A percentile compares a stretch with the other conserved stretches of the same genome.
Evolutionary conservation across 92 coral and sea anemone species (phyloP).

Genomic region (Isaurus tuberculatus): DNA sequence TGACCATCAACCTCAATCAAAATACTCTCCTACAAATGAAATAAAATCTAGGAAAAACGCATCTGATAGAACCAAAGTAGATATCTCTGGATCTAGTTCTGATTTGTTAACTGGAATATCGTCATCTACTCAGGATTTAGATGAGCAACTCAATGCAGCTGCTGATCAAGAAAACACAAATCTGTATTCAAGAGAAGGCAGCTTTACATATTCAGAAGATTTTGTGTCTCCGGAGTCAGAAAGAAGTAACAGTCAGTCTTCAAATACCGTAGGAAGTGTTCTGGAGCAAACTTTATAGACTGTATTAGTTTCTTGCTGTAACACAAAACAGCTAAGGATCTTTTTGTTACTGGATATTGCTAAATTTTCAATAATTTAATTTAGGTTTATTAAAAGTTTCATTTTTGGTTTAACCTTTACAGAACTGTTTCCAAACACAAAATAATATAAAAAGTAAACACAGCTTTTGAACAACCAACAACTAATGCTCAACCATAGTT

Average conservation of each 20-base stretch:
- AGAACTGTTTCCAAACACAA: too few relatives aligned
- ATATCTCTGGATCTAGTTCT: constrained; percentile 12
- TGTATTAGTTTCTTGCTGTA: background rate
- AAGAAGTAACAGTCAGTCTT: constrained; percentile 38
- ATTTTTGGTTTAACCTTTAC: too few relatives aligned
- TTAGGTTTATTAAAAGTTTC: too few relatives aligned
- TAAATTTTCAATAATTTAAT: too few relatives aligned
- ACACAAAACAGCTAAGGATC: background rate
- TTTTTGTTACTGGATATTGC: too few relatives aligned
- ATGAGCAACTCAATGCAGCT: background rate
- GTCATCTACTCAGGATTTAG: background rate
- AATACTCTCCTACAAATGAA: constrained; percentile 1
- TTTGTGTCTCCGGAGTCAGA: constrained; percentile 59
- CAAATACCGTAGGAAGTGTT: constrained; percentile 27
- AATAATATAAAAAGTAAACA: too few relatives aligned
- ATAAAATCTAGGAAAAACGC: background rate
- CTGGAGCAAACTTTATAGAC: background rate
- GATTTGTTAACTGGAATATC: background rate
- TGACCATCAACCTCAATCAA: constrained; percentile 4
- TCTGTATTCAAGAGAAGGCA: constrained; percentile 44
- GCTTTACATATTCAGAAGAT: constrained; percentile 66
- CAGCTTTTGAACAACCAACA: too few relatives aligned
- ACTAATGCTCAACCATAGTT: too few relatives aligned
- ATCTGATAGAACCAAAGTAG: constrained; percentile 12
- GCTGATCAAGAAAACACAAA: background rate